Evolutionary conservation across 1,140 invertebrate species (phyloP).

Genomic region (Caenorhabditis inopinata): DNA sequence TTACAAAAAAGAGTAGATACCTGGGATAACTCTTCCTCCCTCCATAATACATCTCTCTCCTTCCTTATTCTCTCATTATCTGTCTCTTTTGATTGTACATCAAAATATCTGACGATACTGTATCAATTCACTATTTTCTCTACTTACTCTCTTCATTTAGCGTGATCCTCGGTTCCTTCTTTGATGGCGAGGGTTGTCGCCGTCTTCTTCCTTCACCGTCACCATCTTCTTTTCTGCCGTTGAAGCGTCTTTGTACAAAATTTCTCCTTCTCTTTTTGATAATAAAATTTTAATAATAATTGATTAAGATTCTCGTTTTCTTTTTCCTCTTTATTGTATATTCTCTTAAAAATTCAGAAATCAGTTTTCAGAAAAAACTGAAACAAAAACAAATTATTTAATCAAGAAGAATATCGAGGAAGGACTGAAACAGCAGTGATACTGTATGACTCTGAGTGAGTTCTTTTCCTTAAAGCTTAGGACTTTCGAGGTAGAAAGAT

Average conservation of each 20-base stretch:
- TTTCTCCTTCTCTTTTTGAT: neutral
- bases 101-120: constrained; percentile 1
- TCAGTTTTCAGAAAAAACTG: no score
- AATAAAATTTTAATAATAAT: neutral
- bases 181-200: no score
- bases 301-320: neutral
- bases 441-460: constrained; percentile 30
- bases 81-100: neutral
- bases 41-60: no score
- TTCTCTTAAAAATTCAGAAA: no score
- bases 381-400: no score
- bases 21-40: no score
- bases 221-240: neutral
- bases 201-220: neutral
- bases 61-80: neutral
- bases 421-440: neutral
- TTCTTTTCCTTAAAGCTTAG: neutral
- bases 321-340: neutral
- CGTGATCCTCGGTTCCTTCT: no score
- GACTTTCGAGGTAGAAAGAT: no score
- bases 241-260: neutral
- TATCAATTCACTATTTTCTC: neutral
- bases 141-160: neutral
- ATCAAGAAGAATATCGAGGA: no score
- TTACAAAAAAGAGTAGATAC: no score